Evolutionary conservation across 2,888 invertebrate genomes (phyloP), one percentile per base, ranked within the genome.

Genomic region (Electrophaes corylata): DNA sequence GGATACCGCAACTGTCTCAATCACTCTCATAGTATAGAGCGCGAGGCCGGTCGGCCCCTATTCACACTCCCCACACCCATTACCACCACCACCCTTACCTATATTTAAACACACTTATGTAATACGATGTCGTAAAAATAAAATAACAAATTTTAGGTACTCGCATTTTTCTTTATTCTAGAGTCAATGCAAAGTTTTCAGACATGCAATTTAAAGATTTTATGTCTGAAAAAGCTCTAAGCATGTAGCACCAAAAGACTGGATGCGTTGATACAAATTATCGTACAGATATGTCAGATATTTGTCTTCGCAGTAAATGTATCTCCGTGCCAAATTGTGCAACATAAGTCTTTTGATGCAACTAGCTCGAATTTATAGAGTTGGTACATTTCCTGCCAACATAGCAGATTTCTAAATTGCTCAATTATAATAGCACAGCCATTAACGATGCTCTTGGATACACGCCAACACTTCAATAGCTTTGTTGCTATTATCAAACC

Each of bases 141-240:
- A 37, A 37, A 37, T 6, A 37, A 37, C 10, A 37, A 37, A 29
- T 6, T 50, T 50, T n/a, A n/a, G n/a, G 19, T 52, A 76, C 71
- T 78, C 73, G 79, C 84, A 86, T 81, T 60, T 78, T 76, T 81
- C 77, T 88, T 86, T 87, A 86, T 83, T 88, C 72, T 81, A 61
- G 82, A 86, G 81, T 79, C 68, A 78, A 84, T 82, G 86, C 84
- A 75, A 76, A 78, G 64, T 75, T 76, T 71, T 75, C 71, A 81
- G 76, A 84, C 81, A 83, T 78, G 75, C 75, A 77, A 79, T 84
- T 80, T 81, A 68, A 76, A 84, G 77, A 80, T 80, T 75, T 78
- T 72, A 77, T 69, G 71, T 71, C 74, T 70, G 72, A 72, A 78
- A 78, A 78, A 79, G 76, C 74, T 68, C 64, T 60, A 45, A 72